These are phyloP conservation scores for Panthera leo DNA, from an alignment of 2,113 vertebrate species.

Conservation along the genomic window DNA sequence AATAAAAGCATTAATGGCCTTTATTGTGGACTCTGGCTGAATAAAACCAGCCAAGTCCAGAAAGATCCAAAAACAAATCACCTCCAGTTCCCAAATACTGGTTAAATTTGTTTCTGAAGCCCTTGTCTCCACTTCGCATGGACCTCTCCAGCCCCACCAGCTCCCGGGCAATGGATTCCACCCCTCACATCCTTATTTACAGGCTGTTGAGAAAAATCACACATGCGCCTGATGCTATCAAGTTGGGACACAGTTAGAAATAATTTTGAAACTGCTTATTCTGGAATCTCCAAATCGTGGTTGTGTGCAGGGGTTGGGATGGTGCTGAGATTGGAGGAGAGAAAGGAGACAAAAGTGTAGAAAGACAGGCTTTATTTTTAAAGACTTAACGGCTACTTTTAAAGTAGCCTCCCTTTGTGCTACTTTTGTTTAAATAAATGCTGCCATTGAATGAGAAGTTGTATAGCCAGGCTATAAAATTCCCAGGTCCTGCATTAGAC, in stretches of 20 bases:
- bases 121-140: neutral
- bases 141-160: neutral
- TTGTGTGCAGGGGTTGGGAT: neutral
- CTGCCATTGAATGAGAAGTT: neutral
- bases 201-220: neutral
- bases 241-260: neutral
- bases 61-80: neutral
- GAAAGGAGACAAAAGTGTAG: neutral
- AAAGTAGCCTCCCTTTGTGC: neutral
- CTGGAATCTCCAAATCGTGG: neutral
- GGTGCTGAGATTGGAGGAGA: neutral
- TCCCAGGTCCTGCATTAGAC: neutral
- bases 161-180: neutral
- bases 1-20: constrained; percentile 29
- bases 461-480: neutral
- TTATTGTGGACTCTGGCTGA: neutral
- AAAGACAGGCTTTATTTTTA: neutral
- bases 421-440: neutral
- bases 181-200: neutral
- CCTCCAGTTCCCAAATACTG: neutral
- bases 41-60: constrained; percentile 15
- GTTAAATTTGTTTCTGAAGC: neutral
- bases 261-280: neutral
- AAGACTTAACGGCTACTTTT: neutral
- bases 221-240: neutral